Evolutionary conservation across 2,113 vertebrate species (phyloP), one percentile per base, ranked within the genome.

Genomic region (Odontophorus gujanensis): DNA sequence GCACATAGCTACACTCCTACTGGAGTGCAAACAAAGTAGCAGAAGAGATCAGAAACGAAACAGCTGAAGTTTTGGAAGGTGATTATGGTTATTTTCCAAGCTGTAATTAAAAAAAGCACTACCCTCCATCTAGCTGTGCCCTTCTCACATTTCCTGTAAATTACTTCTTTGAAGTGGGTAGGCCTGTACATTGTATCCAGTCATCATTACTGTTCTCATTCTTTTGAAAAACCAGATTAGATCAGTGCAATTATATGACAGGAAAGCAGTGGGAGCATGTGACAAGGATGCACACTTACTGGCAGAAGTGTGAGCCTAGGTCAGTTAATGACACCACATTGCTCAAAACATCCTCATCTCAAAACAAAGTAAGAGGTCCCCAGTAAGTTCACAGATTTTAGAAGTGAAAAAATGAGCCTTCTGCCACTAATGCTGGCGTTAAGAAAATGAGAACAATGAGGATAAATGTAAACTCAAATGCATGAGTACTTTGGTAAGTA

Each of bases 401-500:
- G 38, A n/a, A 53, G 30, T 26, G 6, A 19, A n/a, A 75, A 75
- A 51, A 67, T 5, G 7, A 76, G 11, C 17, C n/a, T 72, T 71
- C 42, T 51, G 13, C 26, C 47, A 18, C 42, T 28, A 73, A 77
- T 25, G 26, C 10, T 67, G 42, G 11, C 38, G 73, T 47, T 19
- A 12, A 40, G 47, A 51, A 32, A 66, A 65, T 28, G 18, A 62
- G 9, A 65, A 19, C 16, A 32, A 78, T 10, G 7, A 80, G 8
- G 13, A 45, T 21, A 34, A 81, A 81, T 26, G 16, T 50, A 84
- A 65, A 72, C 68, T 67, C 22, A 66, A 82, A 63, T 22, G 30
- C 26, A 2, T 0, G 40, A 4, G 11, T 42, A 50, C 34, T 67
- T 58, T 6, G 4, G 1, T 47, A 82, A 61, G 4, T 58, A 57